Evolutionary conservation across 2,797 vertebrate genomes (phyloP), one percentile per base, ranked within the genome.

Genomic region (Acridotheres tristis): DNA sequence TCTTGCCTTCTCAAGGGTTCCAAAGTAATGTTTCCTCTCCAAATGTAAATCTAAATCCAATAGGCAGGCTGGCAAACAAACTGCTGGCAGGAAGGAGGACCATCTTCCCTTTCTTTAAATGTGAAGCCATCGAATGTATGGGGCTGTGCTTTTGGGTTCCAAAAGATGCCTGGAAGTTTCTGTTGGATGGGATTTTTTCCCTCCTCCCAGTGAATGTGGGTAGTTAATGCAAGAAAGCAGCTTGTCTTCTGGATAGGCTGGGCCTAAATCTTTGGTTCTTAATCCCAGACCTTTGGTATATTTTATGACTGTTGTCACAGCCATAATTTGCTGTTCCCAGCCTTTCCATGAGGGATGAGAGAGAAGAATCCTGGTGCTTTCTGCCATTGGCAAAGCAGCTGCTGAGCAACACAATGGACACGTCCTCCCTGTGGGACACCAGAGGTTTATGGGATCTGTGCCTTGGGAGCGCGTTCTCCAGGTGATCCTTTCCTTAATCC

Each of bases 361-460:
- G 19, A 50, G 51, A n/a, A 72, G 23, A 83, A 80, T 54, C 12
- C 23, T 25, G 0, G 7, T 29, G 55, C 63, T 80, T 72, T 47
- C 30, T 55, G 4, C 62, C 8, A 0, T 42, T 63, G 55, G 16
- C 11, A 27, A 8, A 68, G n/a, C 26, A 22, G 11, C 32, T 20
- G 4, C 21, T 23, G 63, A 59, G 17, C 32, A 59, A 9, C 16
- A 7, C n/a, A 42, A 48, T 43, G 25, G 73, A 26, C 1, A 0
- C 0, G 0, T 34, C 30, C 19, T 83, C 42, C 11, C 25, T 10
- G 16, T 47, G 0, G 0, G 32, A 34, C 11, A 21, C 43, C 10
- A 6, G 1, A 7, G 48, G 38, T 58, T 58, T 36, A 9, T 75
- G 62, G 54, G 38, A 27, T 32, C 38, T 67, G 18, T 45, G 53